Conservation (phyloP, 2,888 invertebrate species). For the Morpho helenor region DNA sequence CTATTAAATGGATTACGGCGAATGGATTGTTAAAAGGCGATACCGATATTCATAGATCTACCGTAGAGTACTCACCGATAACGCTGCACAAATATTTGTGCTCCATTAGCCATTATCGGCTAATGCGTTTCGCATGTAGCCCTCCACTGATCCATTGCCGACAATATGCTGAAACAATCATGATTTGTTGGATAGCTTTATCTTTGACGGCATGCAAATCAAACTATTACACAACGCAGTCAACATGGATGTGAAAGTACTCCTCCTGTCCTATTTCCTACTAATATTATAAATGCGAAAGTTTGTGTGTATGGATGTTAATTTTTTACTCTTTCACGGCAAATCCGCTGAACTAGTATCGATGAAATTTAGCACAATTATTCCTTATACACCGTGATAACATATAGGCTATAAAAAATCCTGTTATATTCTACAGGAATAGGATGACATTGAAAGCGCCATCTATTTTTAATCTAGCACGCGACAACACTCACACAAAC, state of each 20-base stretch:
- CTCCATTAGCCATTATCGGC: constrained; percentile 52
- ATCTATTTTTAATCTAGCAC: too few species aligned
- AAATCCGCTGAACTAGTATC: too few species aligned
- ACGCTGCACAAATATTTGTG: constrained; percentile 47
- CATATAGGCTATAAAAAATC: too few species aligned
- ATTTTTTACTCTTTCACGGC: too few species aligned
- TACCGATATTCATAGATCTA: constrained; percentile 17
- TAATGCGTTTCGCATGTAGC: constrained; percentile 60
- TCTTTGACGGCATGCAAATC: constrained; percentile 15
- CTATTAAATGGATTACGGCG: constrained; percentile 24
- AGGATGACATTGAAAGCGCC: too few species aligned
- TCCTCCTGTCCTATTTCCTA: background rate
- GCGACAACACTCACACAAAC: too few species aligned
- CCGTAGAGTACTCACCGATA: constrained; percentile 26
- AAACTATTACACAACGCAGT: constrained; percentile 3
- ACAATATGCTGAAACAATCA: constrained; percentile 22
- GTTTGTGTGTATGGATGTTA: too few species aligned
- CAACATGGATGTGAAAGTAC: background rate
- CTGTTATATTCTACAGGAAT: too few species aligned
- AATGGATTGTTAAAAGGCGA: constrained; percentile 23
- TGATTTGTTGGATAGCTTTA: constrained; percentile 16
- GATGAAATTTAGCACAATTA: too few species aligned
- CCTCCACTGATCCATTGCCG: constrained; percentile 22
- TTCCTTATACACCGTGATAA: too few species aligned
- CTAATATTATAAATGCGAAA: too few species aligned